Conservation (phyloP, 2,113 vertebrate species). For the Prinia subflava region DNA sequence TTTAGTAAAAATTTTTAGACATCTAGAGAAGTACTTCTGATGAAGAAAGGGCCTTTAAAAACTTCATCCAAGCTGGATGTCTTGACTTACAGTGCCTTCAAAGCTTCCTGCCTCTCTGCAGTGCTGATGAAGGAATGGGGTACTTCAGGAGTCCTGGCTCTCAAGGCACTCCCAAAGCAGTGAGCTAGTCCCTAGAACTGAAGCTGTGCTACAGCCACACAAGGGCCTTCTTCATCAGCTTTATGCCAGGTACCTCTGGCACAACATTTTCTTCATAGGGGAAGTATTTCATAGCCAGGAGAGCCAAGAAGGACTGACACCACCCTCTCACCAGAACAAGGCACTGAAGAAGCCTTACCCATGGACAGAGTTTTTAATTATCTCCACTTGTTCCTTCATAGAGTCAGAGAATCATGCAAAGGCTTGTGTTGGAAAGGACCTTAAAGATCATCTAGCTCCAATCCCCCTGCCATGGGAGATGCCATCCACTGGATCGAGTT, state of each 20-base stretch:
- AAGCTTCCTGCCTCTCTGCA: neutral
- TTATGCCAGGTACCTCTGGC: neutral
- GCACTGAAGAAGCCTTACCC: neutral
- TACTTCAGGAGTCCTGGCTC: neutral
- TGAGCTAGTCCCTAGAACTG: neutral
- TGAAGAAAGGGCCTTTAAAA: neutral
- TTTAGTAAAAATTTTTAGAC: neutral
- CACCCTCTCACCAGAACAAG: neutral
- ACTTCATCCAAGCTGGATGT: neutral
- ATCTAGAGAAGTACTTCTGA: neutral
- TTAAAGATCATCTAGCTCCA: too few relatives aligned
- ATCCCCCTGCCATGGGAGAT: rapidly evolving
- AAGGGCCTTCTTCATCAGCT: neutral
- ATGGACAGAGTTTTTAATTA: neutral
- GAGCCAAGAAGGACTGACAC: neutral
- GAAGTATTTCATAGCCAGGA: neutral
- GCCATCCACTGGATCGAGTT: neutral
- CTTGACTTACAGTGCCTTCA: neutral
- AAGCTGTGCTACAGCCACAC: neutral
- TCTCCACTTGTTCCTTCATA: neutral
- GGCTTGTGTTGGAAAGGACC: neutral
- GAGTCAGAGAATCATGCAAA: neutral
- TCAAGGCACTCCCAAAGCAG: neutral
- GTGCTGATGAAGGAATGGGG: neutral
- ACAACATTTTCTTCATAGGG: neutral